Base-by-base conservation (phyloP, 1,140 invertebrate genomes). In the Drepana arcuata region DNA sequence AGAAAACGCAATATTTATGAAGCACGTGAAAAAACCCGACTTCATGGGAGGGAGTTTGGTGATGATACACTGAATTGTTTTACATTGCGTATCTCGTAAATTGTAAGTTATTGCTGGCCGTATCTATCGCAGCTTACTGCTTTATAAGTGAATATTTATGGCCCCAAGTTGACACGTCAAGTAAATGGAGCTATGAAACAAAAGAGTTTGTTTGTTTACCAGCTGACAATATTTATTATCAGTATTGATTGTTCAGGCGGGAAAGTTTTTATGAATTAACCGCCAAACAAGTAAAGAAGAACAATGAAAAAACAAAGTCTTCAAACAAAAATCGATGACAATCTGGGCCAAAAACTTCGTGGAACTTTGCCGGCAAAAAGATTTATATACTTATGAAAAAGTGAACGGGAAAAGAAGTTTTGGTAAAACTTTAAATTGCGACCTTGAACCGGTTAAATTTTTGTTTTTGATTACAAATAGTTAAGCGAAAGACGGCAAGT, bases 341-440 rank as follows among this genome's bases (percentile, higher is more conserved):
- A 82, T 82, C 78, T 82, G 78, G 78, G 78, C 74, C 78, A 82
- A 82, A 82, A 80, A 82, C 74, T 82, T 82, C 40, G 58, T 61
- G 53, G 56, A 82, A 82, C 56, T 78, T 75, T 52, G 73, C 69
- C 71, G 71, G 60, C 73, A 79, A 82, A 81, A 82, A 82, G 78
- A 82, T 82, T 82, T 82, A 82, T 82, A 82, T 71, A 82, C 78
- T 75, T 82, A 79, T 75, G 79, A 82, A 81, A 81, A 79, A 75
- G 65, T 75, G 71, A 70, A 64, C 62, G 71, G 58, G 60, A 72
- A 78, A 63, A 55, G 67, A 82, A 78, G 54, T 80, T 82, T 82
- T 74, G 60, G 72, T 79, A 81, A 83, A 84, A 84, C 80, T 84
- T 84, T 84, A 84, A 84, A 84, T 84, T 84, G 83, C 79, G 79